phyloP scores from a whole-genome alignment of 2,797 vertebrate genomes.

The Cephalopachus bancanus region DNA sequence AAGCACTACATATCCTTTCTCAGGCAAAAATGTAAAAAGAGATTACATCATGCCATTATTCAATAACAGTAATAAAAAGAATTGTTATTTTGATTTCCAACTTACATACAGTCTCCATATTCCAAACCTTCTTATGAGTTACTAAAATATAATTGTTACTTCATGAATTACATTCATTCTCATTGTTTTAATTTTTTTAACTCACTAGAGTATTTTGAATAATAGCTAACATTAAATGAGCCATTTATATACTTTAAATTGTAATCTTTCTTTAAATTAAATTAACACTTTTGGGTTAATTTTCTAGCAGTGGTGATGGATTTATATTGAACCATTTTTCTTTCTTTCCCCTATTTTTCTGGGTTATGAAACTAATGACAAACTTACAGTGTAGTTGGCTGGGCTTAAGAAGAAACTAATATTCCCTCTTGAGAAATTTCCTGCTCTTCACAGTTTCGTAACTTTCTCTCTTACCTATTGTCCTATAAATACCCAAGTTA shows the following conservation, averaged over 20 bases:
- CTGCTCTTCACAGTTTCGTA: constrained; percentile 63
- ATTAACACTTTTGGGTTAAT: constrained; percentile 48
- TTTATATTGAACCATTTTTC: constrained; percentile 50
- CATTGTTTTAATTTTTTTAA: constrained; percentile 17
- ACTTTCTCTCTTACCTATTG: constrained; percentile 58
- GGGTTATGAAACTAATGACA: constrained; percentile 62
- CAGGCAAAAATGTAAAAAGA: constrained; percentile 52
- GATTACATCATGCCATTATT: constrained; percentile 52
- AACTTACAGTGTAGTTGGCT: constrained; percentile 41
- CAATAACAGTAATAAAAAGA: constrained; percentile 53
- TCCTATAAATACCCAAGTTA: constrained; percentile 62
- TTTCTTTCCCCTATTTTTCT: constrained; percentile 17
- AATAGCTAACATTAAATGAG: constrained; percentile 57
- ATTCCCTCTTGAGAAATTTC: constrained; percentile 48
- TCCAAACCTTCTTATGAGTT: constrained; percentile 17
- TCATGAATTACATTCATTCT: constrained; percentile 36
- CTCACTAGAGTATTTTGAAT: constrained; percentile 28
- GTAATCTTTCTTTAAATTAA: constrained; percentile 61
- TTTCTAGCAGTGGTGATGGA: constrained; percentile 53
- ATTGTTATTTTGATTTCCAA: constrained; percentile 51
- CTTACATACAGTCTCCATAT: not conserved
- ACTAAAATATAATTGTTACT: constrained; percentile 45
- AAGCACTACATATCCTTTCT: constrained; percentile 25
- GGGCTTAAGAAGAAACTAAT: constrained; percentile 35
- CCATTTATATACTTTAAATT: constrained; percentile 14